Evolutionary conservation across 2,888 invertebrate species (phyloP).

Genomic region (Stenodema calcarata): DNA sequence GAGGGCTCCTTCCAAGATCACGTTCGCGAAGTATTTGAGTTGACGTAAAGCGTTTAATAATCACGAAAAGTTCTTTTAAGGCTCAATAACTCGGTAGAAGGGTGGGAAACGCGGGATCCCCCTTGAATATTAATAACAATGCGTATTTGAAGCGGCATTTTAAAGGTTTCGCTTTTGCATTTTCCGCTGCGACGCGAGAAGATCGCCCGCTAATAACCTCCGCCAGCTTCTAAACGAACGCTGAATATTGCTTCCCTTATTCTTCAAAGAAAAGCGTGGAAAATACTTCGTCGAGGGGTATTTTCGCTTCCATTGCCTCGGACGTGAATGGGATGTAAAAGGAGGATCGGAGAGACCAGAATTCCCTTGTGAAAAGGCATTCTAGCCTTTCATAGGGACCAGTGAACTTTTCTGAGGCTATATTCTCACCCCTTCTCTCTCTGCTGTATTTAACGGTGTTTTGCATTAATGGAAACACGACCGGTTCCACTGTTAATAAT

Average conservation of each 20-base stretch:
- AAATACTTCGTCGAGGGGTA: conserved; percentile 3
- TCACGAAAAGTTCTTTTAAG: not conserved
- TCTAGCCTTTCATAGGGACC: conserved; percentile 23
- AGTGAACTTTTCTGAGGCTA: not conserved
- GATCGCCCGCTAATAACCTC: conserved; percentile 39
- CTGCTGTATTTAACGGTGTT: not conserved
- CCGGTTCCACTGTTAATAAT: not conserved
- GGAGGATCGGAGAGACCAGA: not conserved
- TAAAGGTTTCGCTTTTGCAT: conserved; percentile 7
- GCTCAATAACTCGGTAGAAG: not conserved
- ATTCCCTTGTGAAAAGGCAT: conserved; percentile 14
- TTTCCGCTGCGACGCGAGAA: not conserved
- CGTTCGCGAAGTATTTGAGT: not conserved
- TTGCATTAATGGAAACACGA: not conserved
- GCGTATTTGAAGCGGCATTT: conserved; percentile 7
- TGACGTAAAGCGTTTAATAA: not conserved
- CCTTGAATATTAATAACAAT: conserved; percentile 22
- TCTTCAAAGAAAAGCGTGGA: conserved; percentile 27
- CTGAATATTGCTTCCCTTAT: conserved; percentile 36
- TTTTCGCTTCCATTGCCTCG: conserved; percentile 37
- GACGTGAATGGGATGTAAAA: conserved; percentile 34
- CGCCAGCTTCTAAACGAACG: conserved; percentile 2
- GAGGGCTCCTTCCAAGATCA: too few species aligned
- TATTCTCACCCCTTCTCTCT: not conserved
- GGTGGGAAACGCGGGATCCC: not conserved